These are phyloP conservation scores for Telenomus remus DNA, from an alignment of 1,140 invertebrate genomes.

Conservation along the genomic window DNA sequence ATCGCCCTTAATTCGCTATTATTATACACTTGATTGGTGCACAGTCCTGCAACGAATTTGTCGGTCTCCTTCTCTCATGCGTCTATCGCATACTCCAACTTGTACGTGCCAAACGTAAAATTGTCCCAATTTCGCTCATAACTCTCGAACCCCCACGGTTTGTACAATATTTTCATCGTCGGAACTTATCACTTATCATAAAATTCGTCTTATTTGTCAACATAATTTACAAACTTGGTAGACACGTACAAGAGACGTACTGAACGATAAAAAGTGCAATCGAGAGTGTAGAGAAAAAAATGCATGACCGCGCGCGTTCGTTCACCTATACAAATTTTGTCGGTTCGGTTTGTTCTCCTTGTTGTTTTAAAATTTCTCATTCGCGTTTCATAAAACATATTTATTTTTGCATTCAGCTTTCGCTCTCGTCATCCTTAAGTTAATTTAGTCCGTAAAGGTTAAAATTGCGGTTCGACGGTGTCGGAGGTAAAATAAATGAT, in stretches of 20 bases:
- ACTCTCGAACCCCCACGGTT: constrained; percentile 23
- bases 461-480: no score
- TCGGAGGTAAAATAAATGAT: neutral
- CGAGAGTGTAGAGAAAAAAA: constrained; percentile 1
- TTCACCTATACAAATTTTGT: no score
- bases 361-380: no score
- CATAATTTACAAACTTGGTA: constrained; percentile 55
- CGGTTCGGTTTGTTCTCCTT: no score
- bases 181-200: constrained; percentile 52
- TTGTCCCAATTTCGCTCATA: constrained; percentile 21
- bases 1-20: constrained; percentile 72
- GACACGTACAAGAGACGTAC: constrained; percentile 9
- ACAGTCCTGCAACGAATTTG: constrained; percentile 64
- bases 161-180: constrained; percentile 55
- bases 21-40: constrained; percentile 71
- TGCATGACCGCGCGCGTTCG: neutral
- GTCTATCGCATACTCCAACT: constrained; percentile 53
- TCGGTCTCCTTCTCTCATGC: constrained; percentile 36
- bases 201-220: constrained; percentile 54
- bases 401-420: no score
- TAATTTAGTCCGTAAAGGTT: no score
- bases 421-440: no score
- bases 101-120: constrained; percentile 39
- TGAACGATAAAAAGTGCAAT: no score
- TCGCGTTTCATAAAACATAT: no score